A percentile compares a stretch with the other conserved stretches of the same genome.
phyloP scores from a whole-genome alignment of 2,113 vertebrate species.

The Loxodonta africana region DNA sequence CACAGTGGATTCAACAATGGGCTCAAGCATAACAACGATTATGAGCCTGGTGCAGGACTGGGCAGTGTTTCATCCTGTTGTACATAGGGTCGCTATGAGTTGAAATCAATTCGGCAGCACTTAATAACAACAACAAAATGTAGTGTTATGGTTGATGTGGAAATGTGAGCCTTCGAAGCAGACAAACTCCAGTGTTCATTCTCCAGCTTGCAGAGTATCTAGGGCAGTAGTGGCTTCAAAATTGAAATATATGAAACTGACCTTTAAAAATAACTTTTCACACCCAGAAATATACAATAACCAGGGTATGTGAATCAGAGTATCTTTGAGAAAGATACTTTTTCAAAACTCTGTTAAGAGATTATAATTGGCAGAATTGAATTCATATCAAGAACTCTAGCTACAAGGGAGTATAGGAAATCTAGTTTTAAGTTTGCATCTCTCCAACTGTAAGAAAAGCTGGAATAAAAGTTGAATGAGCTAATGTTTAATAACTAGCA shows the following conservation, averaged over 20 bases:
- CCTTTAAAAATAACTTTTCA: conserved; percentile 42
- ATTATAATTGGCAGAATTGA: background rate
- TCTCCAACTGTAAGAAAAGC: background rate
- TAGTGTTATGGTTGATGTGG: background rate
- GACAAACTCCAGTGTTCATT: background rate
- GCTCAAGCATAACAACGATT: no score
- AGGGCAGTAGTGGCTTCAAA: background rate
- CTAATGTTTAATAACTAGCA: background rate
- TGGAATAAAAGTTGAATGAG: background rate
- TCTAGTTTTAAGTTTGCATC: background rate
- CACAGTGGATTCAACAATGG: no score
- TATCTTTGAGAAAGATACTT: background rate
- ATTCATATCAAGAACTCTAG: background rate
- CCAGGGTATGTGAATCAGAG: background rate
- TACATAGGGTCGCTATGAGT: no score
- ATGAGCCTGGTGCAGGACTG: no score
- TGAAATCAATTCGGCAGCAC: no score
- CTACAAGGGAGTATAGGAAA: background rate
- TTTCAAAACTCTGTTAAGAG: background rate
- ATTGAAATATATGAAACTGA: background rate
- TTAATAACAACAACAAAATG: no score
- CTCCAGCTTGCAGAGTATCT: background rate
- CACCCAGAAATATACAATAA: background rate
- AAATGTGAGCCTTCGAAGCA: background rate
- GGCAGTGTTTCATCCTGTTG: no score